These are phyloP conservation scores for Crocallis elinguaria DNA, from an alignment of 2,888 invertebrate species.

Conservation along the genomic window DNA sequence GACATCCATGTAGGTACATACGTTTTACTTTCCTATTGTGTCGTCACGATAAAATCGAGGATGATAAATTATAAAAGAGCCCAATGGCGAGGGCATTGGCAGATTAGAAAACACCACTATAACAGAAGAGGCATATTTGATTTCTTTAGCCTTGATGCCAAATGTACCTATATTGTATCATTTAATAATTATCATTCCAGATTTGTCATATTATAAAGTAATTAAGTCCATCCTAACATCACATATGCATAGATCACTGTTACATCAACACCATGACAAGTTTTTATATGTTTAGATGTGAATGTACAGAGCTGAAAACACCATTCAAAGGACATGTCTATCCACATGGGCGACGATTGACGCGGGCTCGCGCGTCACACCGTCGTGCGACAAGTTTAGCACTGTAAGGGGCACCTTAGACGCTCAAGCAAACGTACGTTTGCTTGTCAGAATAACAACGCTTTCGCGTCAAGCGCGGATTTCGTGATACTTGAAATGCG, in stretches of 20 bases:
- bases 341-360: slow-evolving; percentile 64
- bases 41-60: too few species aligned
- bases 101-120: too few species aligned
- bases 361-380: slow-evolving; percentile 56
- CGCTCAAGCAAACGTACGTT: not conserved
- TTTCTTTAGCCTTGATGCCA: not conserved
- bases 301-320: slow-evolving; percentile 36
- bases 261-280: slow-evolving; percentile 53
- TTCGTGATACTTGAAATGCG: too few species aligned
- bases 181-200: slow-evolving; percentile 22
- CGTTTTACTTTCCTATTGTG: too few species aligned
- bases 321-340: slow-evolving; percentile 51
- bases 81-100: too few species aligned
- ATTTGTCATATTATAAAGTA: slow-evolving; percentile 33
- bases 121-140: not conserved
- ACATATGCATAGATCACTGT: slow-evolving; percentile 31
- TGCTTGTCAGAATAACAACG: not conserved
- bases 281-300: slow-evolving; percentile 62
- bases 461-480: too few species aligned
- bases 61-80: too few species aligned
- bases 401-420: slow-evolving; percentile 24
- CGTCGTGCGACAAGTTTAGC: slow-evolving; percentile 36
- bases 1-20: too few species aligned
- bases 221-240: slow-evolving; percentile 15
- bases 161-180: too few species aligned